Conservation (phyloP, 2,797 vertebrate genomes). For the Lates japonicus region DNA sequence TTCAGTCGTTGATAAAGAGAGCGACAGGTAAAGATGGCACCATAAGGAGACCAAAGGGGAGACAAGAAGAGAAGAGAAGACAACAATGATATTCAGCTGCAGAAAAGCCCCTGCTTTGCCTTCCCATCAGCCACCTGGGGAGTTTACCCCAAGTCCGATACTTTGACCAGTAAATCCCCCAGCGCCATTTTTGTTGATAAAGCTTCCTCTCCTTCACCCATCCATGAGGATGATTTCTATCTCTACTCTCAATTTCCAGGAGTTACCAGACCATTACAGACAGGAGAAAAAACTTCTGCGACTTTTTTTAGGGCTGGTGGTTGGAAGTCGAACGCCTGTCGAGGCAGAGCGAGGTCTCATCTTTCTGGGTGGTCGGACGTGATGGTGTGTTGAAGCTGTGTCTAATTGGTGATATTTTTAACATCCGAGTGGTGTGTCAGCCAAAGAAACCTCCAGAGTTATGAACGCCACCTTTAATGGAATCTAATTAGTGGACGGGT, state of each 20-base stretch:
- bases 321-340: conserved; percentile 58
- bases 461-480: conserved; percentile 82
- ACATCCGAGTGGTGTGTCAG: conserved; percentile 56
- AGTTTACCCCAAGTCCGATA: conserved; percentile 57
- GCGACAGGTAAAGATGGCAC: conserved; percentile 50
- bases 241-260: conserved; percentile 72
- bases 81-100: conserved; percentile 63
- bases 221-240: conserved; percentile 62
- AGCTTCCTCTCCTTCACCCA: conserved; percentile 40
- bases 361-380: conserved; percentile 68
- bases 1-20: conserved; percentile 56
- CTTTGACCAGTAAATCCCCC: conserved; percentile 67
- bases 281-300: conserved; percentile 37
- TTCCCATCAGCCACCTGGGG: conserved; percentile 67
- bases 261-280: conserved; percentile 74
- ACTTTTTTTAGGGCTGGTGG: conserved; percentile 42
- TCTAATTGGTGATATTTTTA: conserved; percentile 84
- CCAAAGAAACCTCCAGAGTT: conserved; percentile 75
- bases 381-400: conserved; percentile 61
- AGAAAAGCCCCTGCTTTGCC: conserved; percentile 36
- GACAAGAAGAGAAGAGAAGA: conserved; percentile 49
- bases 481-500: conserved; percentile 81
- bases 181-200: conserved; percentile 73
- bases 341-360: conserved; percentile 60
- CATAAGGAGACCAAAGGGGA: conserved; percentile 39